phyloP scores from a whole-genome alignment of 2,113 vertebrate species.

The Leucoraja erinaceus region DNA sequence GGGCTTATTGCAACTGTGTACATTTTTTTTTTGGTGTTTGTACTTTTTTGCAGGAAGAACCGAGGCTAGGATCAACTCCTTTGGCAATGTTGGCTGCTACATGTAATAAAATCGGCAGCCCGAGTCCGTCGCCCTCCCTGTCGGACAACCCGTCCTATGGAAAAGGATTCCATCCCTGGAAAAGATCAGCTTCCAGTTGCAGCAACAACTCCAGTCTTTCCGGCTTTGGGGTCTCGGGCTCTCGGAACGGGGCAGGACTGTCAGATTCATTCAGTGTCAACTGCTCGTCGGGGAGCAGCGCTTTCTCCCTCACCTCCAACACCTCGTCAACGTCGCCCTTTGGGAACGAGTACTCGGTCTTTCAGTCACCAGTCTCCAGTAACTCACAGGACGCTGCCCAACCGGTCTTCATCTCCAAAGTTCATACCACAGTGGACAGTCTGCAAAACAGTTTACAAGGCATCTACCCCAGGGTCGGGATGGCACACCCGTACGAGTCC shows the following conservation, averaged over 20 bases:
- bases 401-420: constrained; percentile 92
- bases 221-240: constrained; percentile 50
- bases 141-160: constrained; percentile 83
- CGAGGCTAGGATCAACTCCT: constrained; percentile 92
- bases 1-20: neutral
- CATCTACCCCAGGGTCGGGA: constrained; percentile 86
- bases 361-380: constrained; percentile 73
- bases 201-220: constrained; percentile 62
- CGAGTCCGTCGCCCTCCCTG: constrained; percentile 86
- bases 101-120: constrained; percentile 96
- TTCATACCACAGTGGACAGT: constrained; percentile 90
- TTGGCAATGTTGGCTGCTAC: constrained; percentile 97
- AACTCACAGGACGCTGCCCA: constrained; percentile 73
- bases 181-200: constrained; percentile 64
- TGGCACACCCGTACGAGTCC: constrained; percentile 84
- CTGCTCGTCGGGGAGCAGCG: constrained; percentile 79
- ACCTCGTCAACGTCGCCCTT: constrained; percentile 75
- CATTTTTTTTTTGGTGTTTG: constrained; percentile 42
- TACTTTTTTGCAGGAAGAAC: constrained; percentile 78
- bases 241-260: constrained; percentile 70
- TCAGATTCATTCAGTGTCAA: constrained; percentile 82
- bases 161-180: constrained; percentile 96
- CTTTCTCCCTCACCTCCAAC: constrained; percentile 86
- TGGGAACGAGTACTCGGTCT: constrained; percentile 90
- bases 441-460: constrained; percentile 90